phyloP scores from a whole-genome alignment of 1,140 invertebrate genomes.

The Halictus rubicundus region DNA sequence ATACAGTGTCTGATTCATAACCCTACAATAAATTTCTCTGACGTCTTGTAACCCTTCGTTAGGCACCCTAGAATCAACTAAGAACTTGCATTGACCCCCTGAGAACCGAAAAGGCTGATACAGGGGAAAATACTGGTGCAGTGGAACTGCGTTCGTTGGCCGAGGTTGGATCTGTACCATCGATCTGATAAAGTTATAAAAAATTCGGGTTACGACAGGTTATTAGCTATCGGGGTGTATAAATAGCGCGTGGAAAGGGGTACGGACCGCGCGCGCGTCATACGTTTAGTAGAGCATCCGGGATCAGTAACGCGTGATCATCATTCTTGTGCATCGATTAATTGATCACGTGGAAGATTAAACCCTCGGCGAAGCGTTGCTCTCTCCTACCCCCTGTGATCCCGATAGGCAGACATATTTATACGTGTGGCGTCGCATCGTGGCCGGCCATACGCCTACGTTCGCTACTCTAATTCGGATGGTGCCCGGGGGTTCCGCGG shows the following conservation, averaged over 20 bases:
- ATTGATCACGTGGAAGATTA: constrained; percentile 41
- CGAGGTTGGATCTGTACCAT: not conserved
- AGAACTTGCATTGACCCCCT: too few species aligned
- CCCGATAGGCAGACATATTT: constrained; percentile 40
- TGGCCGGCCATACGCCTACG: not conserved
- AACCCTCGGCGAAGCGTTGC: constrained; percentile 42
- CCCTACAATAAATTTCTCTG: too few species aligned
- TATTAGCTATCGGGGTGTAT: constrained; percentile 30
- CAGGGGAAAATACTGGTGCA: too few species aligned
- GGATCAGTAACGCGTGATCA: constrained; percentile 49
- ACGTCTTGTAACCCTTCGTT: too few species aligned
- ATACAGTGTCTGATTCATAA: too few species aligned
- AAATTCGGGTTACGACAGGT: constrained; percentile 39
- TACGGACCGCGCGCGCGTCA: constrained; percentile 34
- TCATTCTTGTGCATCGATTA: constrained; percentile 46
- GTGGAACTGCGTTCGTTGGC: not conserved
- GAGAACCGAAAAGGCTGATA: too few species aligned
- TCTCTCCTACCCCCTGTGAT: not conserved
- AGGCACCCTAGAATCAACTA: too few species aligned
- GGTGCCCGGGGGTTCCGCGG: not conserved
- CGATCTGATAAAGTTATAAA: not conserved
- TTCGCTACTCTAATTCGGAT: not conserved
- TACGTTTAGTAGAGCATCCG: constrained; percentile 47
- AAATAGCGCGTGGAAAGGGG: constrained; percentile 23
- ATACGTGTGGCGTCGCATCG: constrained; percentile 1